These are phyloP conservation scores for Brachionus rubens DNA, from an alignment of 1,140 invertebrate genomes.

Conservation along the genomic window DNA sequence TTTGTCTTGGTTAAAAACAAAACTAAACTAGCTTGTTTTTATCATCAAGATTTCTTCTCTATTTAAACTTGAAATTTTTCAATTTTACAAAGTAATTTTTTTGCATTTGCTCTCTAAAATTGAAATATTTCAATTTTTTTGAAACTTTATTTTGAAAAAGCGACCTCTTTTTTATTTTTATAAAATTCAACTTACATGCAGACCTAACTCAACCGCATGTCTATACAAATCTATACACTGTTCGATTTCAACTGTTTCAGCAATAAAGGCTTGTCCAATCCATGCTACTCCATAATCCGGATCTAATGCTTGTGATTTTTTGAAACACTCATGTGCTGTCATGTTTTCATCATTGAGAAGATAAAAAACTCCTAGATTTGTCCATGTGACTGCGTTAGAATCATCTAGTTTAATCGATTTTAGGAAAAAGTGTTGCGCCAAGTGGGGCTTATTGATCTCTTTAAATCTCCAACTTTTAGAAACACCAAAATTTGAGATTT, in stretches of 20 bases:
- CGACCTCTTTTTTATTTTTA: background rate
- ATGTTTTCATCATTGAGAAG: slow-evolving; percentile 6
- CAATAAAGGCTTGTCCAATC: slow-evolving; percentile 44
- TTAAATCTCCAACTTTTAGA: background rate
- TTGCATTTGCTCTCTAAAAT: background rate
- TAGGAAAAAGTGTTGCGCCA: slow-evolving; percentile 33
- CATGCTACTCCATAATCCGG: slow-evolving; percentile 37
- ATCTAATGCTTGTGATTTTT: slow-evolving; percentile 37
- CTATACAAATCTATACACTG: slow-evolving; percentile 36
- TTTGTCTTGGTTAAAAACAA: background rate
- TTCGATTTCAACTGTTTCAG: slow-evolving; percentile 33
- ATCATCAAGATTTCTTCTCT: background rate
- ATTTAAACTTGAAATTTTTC: background rate
- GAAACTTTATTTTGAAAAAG: background rate
- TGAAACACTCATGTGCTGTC: slow-evolving; percentile 39
- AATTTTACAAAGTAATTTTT: slow-evolving; percentile 30
- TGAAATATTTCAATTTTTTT: slow-evolving; percentile 13
- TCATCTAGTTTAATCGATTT: slow-evolving; percentile 42
- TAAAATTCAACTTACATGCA: slow-evolving; percentile 26
- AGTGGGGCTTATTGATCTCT: slow-evolving; percentile 44
- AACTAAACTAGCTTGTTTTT: background rate
- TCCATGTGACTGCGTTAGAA: slow-evolving; percentile 20
- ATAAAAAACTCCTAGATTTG: slow-evolving; percentile 36
- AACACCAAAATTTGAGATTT: background rate
- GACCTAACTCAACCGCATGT: slow-evolving; percentile 38